Evolutionary conservation across 2,113 vertebrate species (phyloP).

Genomic region (Psilopogon haemacephalus): DNA sequence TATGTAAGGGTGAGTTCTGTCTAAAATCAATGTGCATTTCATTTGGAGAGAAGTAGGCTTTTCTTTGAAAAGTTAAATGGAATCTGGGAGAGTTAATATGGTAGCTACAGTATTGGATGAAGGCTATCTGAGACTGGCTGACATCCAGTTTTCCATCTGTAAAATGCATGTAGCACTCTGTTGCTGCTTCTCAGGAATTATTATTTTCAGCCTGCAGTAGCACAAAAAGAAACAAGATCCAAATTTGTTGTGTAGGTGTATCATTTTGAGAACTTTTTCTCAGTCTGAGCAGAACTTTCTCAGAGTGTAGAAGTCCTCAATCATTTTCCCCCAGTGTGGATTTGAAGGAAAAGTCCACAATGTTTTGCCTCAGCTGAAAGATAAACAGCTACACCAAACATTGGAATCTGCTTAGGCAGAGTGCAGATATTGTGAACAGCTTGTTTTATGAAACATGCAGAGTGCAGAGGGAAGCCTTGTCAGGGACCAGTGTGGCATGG

Average conservation of each 20-base stretch:
- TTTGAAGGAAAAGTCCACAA: background rate
- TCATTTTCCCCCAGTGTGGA: background rate
- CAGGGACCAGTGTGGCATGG: background rate
- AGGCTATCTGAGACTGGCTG: background rate
- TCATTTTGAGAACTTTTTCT: background rate
- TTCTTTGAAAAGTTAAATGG: background rate
- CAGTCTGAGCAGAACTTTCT: background rate
- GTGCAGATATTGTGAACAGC: background rate
- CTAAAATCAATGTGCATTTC: background rate
- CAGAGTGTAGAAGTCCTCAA: background rate
- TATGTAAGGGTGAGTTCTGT: background rate
- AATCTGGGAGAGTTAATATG: background rate
- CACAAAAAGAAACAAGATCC: background rate
- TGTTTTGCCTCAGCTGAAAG: accelerated
- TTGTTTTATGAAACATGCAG: background rate
- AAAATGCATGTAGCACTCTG: background rate
- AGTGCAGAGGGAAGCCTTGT: background rate
- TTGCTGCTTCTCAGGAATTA: background rate
- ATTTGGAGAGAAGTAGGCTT: background rate
- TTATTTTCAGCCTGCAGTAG: background rate
- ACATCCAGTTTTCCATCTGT: background rate
- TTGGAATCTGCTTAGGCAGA: background rate
- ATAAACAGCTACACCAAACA: background rate
- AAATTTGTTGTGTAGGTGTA: background rate
- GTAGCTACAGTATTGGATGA: background rate